A percentile compares a stretch with the other conserved stretches of the same genome.
These are phyloP conservation scores for Pteronotus mesoamericanus DNA, from an alignment of 2,797 vertebrate species.

Conservation along the genomic window DNA sequence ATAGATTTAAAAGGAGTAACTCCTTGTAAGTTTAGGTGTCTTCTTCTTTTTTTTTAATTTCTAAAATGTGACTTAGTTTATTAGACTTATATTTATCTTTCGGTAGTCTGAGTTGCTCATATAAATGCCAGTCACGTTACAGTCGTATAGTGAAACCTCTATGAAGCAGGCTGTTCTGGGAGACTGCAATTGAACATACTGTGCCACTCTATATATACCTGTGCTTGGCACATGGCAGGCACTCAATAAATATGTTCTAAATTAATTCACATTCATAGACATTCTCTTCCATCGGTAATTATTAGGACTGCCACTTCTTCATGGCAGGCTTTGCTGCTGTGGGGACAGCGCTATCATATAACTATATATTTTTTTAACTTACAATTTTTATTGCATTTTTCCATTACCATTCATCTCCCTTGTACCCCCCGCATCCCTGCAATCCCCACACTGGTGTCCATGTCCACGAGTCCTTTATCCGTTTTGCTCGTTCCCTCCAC, in stretches of 20 bases:
- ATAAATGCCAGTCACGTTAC: neutral
- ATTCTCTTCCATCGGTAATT: neutral
- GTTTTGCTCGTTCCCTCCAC: too few relatives aligned
- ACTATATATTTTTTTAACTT: neutral
- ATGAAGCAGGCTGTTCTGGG: neutral
- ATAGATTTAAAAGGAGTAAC: slow-evolving; percentile 7
- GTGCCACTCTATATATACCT: neutral
- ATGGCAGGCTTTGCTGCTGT: neutral
- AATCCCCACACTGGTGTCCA: too few relatives aligned
- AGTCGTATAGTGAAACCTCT: neutral
- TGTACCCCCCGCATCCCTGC: too few relatives aligned
- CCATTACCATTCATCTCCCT: too few relatives aligned
- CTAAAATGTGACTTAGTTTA: neutral
- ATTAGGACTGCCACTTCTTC: neutral
- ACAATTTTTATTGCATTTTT: too few relatives aligned
- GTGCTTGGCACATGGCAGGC: neutral
- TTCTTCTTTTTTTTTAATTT: neutral
- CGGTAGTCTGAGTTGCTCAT: neutral
- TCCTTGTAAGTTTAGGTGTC: neutral
- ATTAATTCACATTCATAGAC: neutral
- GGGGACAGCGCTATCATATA: neutral
- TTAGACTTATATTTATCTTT: slow-evolving; percentile 15
- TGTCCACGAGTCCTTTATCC: too few relatives aligned
- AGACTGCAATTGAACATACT: neutral
- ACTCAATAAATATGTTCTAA: slow-evolving; percentile 23